phyloP scores from a whole-genome alignment of 2,888 invertebrate species.

The Hydropsyche betteni region DNA sequence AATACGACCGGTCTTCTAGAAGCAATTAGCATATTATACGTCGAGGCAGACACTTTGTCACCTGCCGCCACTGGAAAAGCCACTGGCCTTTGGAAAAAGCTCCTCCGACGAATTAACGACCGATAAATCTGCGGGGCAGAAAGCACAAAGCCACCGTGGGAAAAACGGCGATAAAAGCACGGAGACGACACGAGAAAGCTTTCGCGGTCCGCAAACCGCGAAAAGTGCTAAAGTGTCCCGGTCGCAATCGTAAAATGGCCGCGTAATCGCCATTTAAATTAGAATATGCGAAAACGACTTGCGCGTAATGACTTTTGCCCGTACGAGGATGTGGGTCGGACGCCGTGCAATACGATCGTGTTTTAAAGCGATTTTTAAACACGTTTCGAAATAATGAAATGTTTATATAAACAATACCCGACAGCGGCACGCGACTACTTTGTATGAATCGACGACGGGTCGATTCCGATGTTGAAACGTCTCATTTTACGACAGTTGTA shows the following conservation, averaged over 20 bases:
- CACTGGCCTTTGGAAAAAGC: conserved; percentile 4
- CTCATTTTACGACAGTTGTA: background rate
- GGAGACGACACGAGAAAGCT: background rate
- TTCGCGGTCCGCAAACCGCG: conserved; percentile 19
- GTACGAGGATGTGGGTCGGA: too few species aligned
- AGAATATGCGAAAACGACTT: background rate
- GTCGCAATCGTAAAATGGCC: background rate
- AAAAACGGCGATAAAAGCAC: conserved; percentile 11
- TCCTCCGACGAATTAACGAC: conserved; percentile 10
- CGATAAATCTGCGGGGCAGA: conserved; percentile 11
- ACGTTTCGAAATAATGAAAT: too few species aligned
- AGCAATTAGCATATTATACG: conserved; percentile 7
- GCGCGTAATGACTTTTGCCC: too few species aligned
- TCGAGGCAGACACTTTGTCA: conserved; percentile 36
- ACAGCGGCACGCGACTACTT: too few species aligned
- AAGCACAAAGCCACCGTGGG: background rate
- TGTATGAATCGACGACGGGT: too few species aligned
- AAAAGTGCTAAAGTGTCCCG: background rate
- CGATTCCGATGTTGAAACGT: too few species aligned
- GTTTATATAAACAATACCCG: too few species aligned
- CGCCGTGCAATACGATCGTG: too few species aligned
- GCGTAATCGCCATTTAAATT: background rate
- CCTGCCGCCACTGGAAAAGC: conserved; percentile 13
- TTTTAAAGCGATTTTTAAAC: too few species aligned
- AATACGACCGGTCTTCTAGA: background rate